Conservation (phyloP, 2,888 invertebrate species). For the Acrocyrtus sp. region DNA sequence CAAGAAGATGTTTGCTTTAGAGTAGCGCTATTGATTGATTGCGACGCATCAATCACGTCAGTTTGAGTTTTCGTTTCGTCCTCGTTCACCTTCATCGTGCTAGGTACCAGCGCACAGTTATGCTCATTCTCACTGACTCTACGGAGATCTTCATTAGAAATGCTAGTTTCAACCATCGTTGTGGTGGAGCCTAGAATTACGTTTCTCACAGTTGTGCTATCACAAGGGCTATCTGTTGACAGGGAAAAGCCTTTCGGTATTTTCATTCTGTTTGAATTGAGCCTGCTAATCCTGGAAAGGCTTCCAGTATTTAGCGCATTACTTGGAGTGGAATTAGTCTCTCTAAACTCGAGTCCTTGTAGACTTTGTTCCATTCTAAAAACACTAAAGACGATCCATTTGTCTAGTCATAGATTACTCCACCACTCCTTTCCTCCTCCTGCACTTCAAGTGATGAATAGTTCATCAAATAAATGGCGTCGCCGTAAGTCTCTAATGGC, state of each 20-base stretch:
- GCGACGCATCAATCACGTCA: constrained; percentile 15
- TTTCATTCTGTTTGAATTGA: constrained; percentile 36
- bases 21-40: constrained; percentile 29
- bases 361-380: constrained; percentile 34
- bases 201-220: neutral
- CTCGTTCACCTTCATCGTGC: constrained; percentile 2
- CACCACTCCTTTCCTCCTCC: no score
- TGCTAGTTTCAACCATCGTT: neutral
- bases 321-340: constrained; percentile 16
- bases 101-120: neutral
- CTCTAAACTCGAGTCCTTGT: neutral
- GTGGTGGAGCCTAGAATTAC: neutral
- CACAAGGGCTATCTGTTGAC: no score
- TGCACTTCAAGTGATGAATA: no score
- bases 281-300: constrained; percentile 20
- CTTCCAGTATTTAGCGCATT: constrained; percentile 17
- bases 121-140: neutral
- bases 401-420: no score
- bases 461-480: no score
- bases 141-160: neutral
- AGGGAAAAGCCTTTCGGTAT: constrained; percentile 24
- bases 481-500: no score
- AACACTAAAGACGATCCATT: no score
- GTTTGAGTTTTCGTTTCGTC: constrained; percentile 18
- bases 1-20: constrained; percentile 18